Percentiles rank a stretch among this genome's conserved stretches.
Conservation (phyloP, 1,140 invertebrate genomes). For the Leptinotarsa texana region DNA sequence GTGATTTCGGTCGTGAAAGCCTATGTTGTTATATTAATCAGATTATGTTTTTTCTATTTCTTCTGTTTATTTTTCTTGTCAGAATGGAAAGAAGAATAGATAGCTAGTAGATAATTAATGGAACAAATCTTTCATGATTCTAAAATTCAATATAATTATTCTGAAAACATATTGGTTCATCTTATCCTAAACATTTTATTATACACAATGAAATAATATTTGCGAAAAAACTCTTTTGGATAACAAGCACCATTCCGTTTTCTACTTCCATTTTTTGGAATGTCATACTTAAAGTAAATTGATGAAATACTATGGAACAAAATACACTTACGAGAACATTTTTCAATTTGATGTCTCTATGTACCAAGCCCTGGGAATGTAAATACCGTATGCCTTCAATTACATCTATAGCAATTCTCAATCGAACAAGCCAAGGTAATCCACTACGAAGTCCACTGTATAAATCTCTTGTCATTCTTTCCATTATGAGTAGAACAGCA, state of each 20-base stretch:
- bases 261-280: not conserved
- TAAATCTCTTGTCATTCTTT: constrained; percentile 74
- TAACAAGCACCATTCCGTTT: not conserved
- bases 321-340: constrained; percentile 73
- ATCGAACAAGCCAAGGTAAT: constrained; percentile 68
- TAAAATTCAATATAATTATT: too few relatives aligned
- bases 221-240: not conserved
- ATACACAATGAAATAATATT: not conserved
- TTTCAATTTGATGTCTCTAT: constrained; percentile 89
- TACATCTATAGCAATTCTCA: constrained; percentile 83
- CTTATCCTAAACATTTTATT: too few relatives aligned
- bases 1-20: too few relatives aligned
- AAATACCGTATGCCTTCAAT: constrained; percentile 84
- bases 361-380: constrained; percentile 85
- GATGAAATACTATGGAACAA: not conserved
- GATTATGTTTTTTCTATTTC: too few relatives aligned
- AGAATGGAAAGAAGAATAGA: too few relatives aligned
- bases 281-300: not conserved
- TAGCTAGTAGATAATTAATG: too few relatives aligned
- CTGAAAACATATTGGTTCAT: too few relatives aligned
- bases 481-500: constrained; percentile 82
- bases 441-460: constrained; percentile 78
- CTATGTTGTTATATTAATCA: too few relatives aligned
- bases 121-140: too few relatives aligned
- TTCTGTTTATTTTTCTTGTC: too few relatives aligned